phyloP scores from a whole-genome alignment of 2,888 invertebrate species.

The Drosophila tripunctata region DNA sequence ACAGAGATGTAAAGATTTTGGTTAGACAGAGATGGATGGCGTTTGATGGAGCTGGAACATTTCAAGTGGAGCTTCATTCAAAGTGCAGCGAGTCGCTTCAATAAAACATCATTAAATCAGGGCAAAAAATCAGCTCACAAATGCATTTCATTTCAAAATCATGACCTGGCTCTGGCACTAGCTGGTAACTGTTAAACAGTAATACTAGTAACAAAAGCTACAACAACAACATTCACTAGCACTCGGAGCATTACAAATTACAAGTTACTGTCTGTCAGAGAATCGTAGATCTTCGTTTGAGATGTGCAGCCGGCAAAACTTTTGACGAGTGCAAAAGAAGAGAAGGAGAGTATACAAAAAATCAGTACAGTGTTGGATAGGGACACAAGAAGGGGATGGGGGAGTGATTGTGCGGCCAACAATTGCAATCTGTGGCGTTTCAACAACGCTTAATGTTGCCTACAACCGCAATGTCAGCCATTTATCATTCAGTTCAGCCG shows the following conservation, averaged over 20 bases:
- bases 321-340: slow-evolving; percentile 49
- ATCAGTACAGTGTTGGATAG: slow-evolving; percentile 20
- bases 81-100: slow-evolving; percentile 29
- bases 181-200: slow-evolving; percentile 39
- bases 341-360: slow-evolving; percentile 42
- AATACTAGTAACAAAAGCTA: slow-evolving; percentile 17
- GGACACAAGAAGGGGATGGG: background rate
- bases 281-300: slow-evolving; percentile 22
- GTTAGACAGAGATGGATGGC: background rate
- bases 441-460: slow-evolving; percentile 75
- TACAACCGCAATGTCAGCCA: slow-evolving; percentile 76
- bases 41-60: background rate
- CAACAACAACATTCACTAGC: slow-evolving; percentile 2
- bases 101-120: slow-evolving; percentile 71
- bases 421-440: slow-evolving; percentile 76
- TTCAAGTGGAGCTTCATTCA: slow-evolving; percentile 33
- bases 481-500: slow-evolving; percentile 67
- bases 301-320: slow-evolving; percentile 46
- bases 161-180: slow-evolving; percentile 44
- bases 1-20: too few relatives aligned
- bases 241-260: slow-evolving; percentile 65
- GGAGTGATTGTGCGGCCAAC: slow-evolving; percentile 35
- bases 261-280: slow-evolving; percentile 63
- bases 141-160: slow-evolving; percentile 73
- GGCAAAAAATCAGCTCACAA: slow-evolving; percentile 53